A percentile compares a stretch with the other conserved stretches of the same genome.
These are phyloP conservation scores for Gambelia wislizenii DNA, from an alignment of 2,797 vertebrate genomes.

Conservation along the genomic window DNA sequence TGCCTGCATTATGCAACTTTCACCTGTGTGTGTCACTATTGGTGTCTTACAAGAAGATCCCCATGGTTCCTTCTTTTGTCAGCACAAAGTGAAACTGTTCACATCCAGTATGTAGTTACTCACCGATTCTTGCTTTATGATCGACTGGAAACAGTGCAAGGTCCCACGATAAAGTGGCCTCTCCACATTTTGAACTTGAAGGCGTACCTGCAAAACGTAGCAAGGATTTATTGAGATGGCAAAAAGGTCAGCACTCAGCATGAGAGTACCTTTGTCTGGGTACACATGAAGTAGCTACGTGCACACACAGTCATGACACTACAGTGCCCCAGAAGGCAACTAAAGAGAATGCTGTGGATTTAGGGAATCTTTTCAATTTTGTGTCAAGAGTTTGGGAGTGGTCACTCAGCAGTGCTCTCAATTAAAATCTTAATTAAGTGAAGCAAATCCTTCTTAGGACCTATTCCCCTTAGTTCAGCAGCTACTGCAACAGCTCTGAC, in stretches of 20 bases:
- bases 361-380: slow-evolving; percentile 5
- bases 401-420: neutral
- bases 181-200: slow-evolving; percentile 93
- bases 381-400: neutral
- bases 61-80: neutral
- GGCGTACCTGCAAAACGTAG: slow-evolving; percentile 87
- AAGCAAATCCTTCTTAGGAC: neutral
- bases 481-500: neutral
- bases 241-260: slow-evolving; percentile 4
- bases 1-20: too few species aligned
- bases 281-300: slow-evolving; percentile 39
- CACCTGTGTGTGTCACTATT: too few species aligned
- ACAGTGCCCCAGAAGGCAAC: slow-evolving; percentile 39
- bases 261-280: slow-evolving; percentile 36
- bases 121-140: slow-evolving; percentile 94
- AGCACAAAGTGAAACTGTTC: neutral
- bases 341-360: neutral
- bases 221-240: slow-evolving; percentile 35
- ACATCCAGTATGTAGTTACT: slow-evolving; percentile 66
- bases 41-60: neutral
- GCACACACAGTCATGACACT: slow-evolving; percentile 39
- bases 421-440: neutral
- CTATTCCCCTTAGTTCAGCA: neutral
- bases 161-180: slow-evolving; percentile 95
- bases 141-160: slow-evolving; percentile 94